Evolutionary conservation across 2,888 invertebrate species (phyloP), one percentile per base, ranked within the genome.

Genomic region (Dasysyrphus tricinctus): DNA sequence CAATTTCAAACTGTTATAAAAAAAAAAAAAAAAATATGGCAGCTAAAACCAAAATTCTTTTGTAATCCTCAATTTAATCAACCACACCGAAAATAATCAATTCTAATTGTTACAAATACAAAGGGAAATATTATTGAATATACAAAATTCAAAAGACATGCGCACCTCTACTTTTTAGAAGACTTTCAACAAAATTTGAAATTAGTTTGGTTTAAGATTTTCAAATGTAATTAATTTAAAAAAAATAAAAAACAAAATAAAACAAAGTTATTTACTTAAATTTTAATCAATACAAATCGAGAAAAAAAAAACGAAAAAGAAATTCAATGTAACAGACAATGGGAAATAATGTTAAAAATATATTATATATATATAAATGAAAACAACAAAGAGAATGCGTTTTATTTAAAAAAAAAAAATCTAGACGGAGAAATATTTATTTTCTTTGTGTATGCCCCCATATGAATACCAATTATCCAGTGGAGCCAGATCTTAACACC

Each of bases 271-370:
- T 16, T 3, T 34, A 49, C n/a, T 29, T n/a, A 9, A 44, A 29
- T 49, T 49, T 24, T 44, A 44, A 37, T 49, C 32, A 74, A 29
- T 32, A 19, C 0, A 63, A 59, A 16, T 29, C 63, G 16, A 59
- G 12, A 63, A 37, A 44, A 19, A 37, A 42, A 42, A 14, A 54
- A 82, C 49, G 34, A 69, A 73, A 7, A 37, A 51, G 5, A 54
- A 73, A 73, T 80, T 59, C 56, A 77, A 72, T 76, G 49, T 77
- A 73, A 72, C 59, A 47, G 80, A 44, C 72, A 84, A 76, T 76
- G 83, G 72, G 67, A 80, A 70, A 77, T 84, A 80, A 69, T 84
- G 84, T 84, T 80, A 73, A 76, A 79, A 59, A 78, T 69, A 77
- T 57, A 77, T 42, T 69, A 77, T 44, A 65, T 67, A 65, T 67